Conservation (phyloP, 2,888 invertebrate species). For the Lucinisca nassula region DNA sequence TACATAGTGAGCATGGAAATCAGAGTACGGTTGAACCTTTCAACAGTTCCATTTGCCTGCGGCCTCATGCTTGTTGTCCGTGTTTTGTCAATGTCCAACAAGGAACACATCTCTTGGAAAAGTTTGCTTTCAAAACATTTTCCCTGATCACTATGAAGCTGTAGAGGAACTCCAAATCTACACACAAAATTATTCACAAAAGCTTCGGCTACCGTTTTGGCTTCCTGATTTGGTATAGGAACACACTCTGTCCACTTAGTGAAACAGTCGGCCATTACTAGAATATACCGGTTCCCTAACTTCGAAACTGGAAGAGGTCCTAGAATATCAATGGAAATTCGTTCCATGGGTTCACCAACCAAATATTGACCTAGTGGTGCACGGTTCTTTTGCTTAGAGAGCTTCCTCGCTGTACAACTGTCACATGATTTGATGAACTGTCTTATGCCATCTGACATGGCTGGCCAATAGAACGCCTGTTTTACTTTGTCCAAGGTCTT, state of each 20-base stretch:
- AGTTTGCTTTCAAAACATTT: constrained; percentile 44
- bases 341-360: constrained; percentile 50
- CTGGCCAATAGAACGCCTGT: constrained; percentile 51
- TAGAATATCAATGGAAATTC: constrained; percentile 37
- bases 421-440: constrained; percentile 32
- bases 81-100: constrained; percentile 56
- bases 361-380: constrained; percentile 40
- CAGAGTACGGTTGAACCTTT: constrained; percentile 62
- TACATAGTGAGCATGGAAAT: constrained; percentile 32
- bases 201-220: constrained; percentile 24
- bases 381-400: constrained; percentile 21
- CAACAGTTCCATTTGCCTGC: constrained; percentile 53
- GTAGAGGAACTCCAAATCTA: constrained; percentile 46
- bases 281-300: constrained; percentile 36
- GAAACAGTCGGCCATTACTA: constrained; percentile 49
- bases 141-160: constrained; percentile 56
- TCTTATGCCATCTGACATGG: constrained; percentile 16
- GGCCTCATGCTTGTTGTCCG: constrained; percentile 37
- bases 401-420: constrained; percentile 27
- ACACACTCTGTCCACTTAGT: constrained; percentile 52
- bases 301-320: constrained; percentile 32
- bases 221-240: constrained; percentile 36
- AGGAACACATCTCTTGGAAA: constrained; percentile 49
- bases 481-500: constrained; percentile 35
- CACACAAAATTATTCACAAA: constrained; percentile 37